Conservation (phyloP, 1,140 invertebrate genomes). For the Ceratoteleas bidentatus region DNA sequence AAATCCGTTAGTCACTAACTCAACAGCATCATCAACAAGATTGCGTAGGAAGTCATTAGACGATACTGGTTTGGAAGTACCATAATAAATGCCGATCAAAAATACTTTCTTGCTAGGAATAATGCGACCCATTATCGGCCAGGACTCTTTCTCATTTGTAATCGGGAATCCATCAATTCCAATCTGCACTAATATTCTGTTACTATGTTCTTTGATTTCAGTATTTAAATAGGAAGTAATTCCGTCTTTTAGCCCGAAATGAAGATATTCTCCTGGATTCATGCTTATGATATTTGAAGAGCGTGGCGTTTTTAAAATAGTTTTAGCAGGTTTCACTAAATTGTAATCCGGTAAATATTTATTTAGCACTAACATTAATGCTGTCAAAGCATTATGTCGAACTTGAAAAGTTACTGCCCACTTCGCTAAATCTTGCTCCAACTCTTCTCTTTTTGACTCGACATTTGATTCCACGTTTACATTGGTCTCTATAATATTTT, state of each 20-base stretch:
- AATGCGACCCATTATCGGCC: not conserved
- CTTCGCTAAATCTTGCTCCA: not conserved
- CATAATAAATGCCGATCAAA: not conserved
- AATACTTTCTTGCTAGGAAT: not conserved
- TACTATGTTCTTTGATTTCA: not conserved
- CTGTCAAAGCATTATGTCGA: not conserved
- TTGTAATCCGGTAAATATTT: not conserved
- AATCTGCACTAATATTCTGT: not conserved
- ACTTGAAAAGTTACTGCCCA: not conserved
- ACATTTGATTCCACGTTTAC: not conserved
- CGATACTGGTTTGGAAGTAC: not conserved
- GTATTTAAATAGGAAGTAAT: not conserved
- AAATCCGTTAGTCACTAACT: not conserved
- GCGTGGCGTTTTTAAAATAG: not conserved
- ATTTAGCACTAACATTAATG: not conserved
- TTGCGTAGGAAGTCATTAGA: not conserved
- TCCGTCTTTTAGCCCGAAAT: not conserved
- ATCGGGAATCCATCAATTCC: conserved; percentile 5
- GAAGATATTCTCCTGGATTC: not conserved
- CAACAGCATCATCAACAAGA: conserved; percentile 6
- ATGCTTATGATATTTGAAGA: not conserved
- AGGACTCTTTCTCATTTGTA: not conserved
- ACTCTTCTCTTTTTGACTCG: not conserved
- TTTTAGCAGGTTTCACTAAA: not conserved
- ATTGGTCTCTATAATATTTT: too few species aligned